These are phyloP conservation scores for Thymallus thymallus DNA, from an alignment of 2,113 vertebrate species.

Conservation along the genomic window DNA sequence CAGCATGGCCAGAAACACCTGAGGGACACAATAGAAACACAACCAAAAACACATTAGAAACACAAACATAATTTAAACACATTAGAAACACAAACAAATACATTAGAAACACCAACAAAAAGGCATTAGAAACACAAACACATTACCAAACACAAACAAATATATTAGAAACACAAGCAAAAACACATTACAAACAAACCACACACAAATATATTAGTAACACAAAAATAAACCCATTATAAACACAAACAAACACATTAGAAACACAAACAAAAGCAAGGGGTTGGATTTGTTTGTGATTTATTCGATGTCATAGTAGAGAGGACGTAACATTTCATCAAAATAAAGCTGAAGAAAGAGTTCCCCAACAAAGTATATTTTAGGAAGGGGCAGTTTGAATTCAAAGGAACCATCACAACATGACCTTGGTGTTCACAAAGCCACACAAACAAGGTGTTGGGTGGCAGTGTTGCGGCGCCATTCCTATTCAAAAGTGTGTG, in stretches of 20 bases:
- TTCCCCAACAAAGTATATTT: too few species aligned
- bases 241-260: not conserved
- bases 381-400: too few species aligned
- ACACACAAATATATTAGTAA: too few species aligned
- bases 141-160: too few species aligned
- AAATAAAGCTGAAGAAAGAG: too few species aligned
- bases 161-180: not conserved
- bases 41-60: not conserved
- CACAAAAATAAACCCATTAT: not conserved
- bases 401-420: not conserved
- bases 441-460: constrained; percentile 44
- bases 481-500: not conserved
- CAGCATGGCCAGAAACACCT: constrained; percentile 86
- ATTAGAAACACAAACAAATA: not conserved
- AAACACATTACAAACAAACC: not conserved
- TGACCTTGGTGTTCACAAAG: not conserved
- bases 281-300: too few species aligned
- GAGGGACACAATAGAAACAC: constrained; percentile 40
- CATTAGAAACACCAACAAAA: not conserved
- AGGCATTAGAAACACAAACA: too few species aligned
- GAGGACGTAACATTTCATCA: too few species aligned
- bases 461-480: constrained; percentile 37
- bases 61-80: not conserved
- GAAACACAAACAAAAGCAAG: too few species aligned
- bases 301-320: too few species aligned